A percentile compares a stretch with the other conserved stretches of the same genome.
Conservation (phyloP, 2,888 invertebrate genomes). For the Creontiades dilutus region DNA sequence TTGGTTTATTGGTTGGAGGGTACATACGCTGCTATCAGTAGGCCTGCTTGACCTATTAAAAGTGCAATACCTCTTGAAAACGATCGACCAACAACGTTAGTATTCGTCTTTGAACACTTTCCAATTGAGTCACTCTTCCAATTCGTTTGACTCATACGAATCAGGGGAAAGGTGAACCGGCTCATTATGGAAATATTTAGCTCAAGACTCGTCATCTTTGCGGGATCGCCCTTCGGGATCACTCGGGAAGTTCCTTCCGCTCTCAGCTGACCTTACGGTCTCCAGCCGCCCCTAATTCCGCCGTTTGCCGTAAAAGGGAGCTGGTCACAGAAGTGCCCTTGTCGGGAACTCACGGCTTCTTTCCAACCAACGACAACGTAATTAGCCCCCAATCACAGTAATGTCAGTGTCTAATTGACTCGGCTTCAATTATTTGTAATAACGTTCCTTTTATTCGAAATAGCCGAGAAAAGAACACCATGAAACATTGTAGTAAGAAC, state of each 20-base stretch:
- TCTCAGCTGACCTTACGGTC: slow-evolving; percentile 1
- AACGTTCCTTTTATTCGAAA: too few relatives aligned
- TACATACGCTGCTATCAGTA: too few relatives aligned
- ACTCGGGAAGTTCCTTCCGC: slow-evolving; percentile 30
- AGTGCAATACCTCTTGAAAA: too few relatives aligned
- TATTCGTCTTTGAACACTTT: background rate
- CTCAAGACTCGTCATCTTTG: background rate
- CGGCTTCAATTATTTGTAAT: too few relatives aligned
- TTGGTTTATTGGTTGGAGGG: too few relatives aligned
- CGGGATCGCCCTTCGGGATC: slow-evolving; percentile 9
- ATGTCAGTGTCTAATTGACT: background rate
- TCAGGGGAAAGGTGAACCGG: background rate
- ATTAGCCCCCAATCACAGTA: background rate
- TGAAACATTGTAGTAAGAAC: too few relatives aligned
- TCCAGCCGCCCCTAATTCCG: slow-evolving; percentile 9
- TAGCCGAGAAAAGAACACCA: too few relatives aligned
- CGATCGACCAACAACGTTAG: too few relatives aligned
- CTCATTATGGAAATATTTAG: slow-evolving; percentile 19
- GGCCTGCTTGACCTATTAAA: too few relatives aligned
- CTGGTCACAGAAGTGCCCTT: background rate
- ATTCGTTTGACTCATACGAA: background rate
- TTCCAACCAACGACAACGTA: background rate
- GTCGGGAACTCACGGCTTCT: slow-evolving; percentile 3
- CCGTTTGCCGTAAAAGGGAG: background rate
- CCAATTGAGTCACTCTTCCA: background rate